Evolutionary conservation across 2,797 vertebrate species (phyloP).

Genomic region (Coranthus polyacanthus): DNA sequence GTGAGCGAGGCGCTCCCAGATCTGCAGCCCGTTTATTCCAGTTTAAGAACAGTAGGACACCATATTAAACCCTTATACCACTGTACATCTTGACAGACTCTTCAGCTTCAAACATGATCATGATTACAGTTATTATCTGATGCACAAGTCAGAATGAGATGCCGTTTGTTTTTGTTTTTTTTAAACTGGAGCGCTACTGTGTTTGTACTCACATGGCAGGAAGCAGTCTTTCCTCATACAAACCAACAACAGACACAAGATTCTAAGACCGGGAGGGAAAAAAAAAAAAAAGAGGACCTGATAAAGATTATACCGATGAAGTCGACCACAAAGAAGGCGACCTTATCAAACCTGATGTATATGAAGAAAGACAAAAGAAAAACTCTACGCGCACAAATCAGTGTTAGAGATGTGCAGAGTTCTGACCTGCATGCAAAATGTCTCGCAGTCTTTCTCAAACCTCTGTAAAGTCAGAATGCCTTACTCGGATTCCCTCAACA

Average conservation of each 20-base stretch:
- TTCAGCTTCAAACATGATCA: not conserved
- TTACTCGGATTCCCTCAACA: not conserved
- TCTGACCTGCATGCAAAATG: constrained; percentile 15
- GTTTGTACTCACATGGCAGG: not conserved
- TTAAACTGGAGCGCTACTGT: not conserved
- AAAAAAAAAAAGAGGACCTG: not conserved
- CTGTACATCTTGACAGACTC: not conserved
- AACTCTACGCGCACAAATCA: not conserved
- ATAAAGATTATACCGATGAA: constrained; percentile 11
- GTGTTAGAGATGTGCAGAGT: not conserved
- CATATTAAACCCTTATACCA: not conserved
- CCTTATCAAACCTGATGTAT: not conserved
- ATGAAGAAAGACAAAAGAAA: constrained; percentile 6
- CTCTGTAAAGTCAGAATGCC: not conserved
- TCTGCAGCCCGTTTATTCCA: constrained; percentile 10
- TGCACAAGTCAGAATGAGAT: not conserved
- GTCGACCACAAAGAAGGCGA: not conserved
- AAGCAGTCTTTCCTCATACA: not conserved
- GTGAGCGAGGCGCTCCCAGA: not conserved
- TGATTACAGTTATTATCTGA: not conserved
- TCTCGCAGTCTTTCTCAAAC: not conserved
- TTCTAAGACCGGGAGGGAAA: too few relatives aligned
- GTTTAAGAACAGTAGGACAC: not conserved
- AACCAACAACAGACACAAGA: too few relatives aligned
- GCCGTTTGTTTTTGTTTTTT: not conserved